phyloP scores from a whole-genome alignment of 1,140 invertebrate genomes.

The Homalodisca vitripennis region DNA sequence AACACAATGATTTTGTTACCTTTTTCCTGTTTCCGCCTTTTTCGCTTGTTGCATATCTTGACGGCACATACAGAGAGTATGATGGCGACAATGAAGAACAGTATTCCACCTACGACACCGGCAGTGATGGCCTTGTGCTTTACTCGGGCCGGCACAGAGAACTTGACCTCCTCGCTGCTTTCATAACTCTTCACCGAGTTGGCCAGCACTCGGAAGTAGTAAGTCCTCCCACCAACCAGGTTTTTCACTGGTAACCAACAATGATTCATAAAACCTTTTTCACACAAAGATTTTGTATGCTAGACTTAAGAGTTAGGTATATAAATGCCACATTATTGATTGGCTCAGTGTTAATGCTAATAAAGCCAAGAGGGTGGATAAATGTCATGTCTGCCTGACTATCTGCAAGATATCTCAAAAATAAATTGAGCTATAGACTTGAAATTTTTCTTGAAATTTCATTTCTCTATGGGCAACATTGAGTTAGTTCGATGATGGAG shows the following conservation, averaged over 20 bases:
- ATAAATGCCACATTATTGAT: too few species aligned
- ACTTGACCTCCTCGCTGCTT: slow-evolving; percentile 81
- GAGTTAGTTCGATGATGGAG: too few species aligned
- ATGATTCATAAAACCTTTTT: too few species aligned
- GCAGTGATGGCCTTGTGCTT: slow-evolving; percentile 93
- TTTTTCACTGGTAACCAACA: slow-evolving; percentile 71
- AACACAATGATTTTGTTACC: slow-evolving; percentile 62
- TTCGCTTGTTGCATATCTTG: slow-evolving; percentile 95
- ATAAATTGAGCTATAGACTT: too few species aligned
- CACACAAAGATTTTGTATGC: too few species aligned
- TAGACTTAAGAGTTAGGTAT: too few species aligned
- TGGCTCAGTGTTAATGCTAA: too few species aligned
- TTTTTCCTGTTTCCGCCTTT: slow-evolving; percentile 95
- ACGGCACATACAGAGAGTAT: slow-evolving; percentile 94
- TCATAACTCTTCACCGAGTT: slow-evolving; percentile 80
- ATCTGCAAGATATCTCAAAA: too few species aligned
- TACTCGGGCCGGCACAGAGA: slow-evolving; percentile 80
- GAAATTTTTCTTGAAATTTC: too few species aligned
- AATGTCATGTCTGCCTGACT: too few species aligned
- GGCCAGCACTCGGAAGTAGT: slow-evolving; percentile 86
- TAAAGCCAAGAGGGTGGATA: too few species aligned
- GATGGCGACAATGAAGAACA: slow-evolving; percentile 95
- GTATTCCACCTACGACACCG: slow-evolving; percentile 89
- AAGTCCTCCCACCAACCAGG: slow-evolving; percentile 82
- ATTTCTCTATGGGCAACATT: too few species aligned